These are phyloP conservation scores for Eulemur coronatus DNA, from an alignment of 2,797 vertebrate species.

Conservation along the genomic window DNA sequence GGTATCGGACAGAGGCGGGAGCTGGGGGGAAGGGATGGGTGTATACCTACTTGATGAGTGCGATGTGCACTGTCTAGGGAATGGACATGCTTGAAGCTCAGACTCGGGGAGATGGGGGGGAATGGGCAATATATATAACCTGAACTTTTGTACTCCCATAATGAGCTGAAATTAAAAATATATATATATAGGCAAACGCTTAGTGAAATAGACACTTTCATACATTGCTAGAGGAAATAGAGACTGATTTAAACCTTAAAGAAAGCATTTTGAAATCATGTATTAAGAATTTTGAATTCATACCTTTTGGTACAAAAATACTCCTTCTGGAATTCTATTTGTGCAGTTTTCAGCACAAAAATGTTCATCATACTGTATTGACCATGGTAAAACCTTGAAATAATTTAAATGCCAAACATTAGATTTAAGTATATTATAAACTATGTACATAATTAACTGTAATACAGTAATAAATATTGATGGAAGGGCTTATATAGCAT, in stretches of 20 bases:
- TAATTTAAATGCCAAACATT: neutral
- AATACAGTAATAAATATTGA: neutral
- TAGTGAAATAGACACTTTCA: neutral
- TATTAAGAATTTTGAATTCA: neutral
- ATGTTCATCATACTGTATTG: neutral
- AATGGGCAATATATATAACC: too few species aligned
- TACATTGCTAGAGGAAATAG: neutral
- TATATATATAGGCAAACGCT: neutral
- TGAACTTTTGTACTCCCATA: too few species aligned
- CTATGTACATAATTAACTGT: neutral
- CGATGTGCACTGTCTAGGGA: too few species aligned
- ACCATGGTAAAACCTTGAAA: neutral
- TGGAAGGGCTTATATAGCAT: neutral
- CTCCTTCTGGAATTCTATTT: neutral
- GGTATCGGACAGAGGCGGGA: too few species aligned
- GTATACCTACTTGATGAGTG: too few species aligned
- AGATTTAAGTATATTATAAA: neutral
- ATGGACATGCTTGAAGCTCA: too few species aligned
- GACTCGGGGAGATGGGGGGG: too few species aligned
- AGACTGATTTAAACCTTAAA: neutral
- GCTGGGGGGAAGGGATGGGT: too few species aligned
- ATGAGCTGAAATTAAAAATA: too few species aligned
- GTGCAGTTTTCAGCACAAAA: neutral
- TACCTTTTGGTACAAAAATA: neutral
- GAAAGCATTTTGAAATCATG: neutral